phyloP scores from a whole-genome alignment of 1,140 invertebrate species.

The Phortica variegata region DNA sequence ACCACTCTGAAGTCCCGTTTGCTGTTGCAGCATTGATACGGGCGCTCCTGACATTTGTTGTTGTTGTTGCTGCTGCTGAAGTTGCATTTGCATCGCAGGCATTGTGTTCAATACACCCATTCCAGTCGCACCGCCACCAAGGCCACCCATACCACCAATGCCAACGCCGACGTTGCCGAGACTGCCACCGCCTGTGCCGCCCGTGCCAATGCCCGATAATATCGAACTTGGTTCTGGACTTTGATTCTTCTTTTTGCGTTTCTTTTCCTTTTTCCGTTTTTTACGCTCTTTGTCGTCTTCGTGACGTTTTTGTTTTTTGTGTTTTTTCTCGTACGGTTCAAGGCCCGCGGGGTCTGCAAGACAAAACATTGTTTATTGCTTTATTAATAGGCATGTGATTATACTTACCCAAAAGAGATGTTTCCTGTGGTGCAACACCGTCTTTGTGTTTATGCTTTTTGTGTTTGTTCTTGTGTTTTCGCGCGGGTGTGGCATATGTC shows the following conservation, averaged over 20 bases:
- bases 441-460: conserved; percentile 94
- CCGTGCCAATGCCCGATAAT: conserved; percentile 22
- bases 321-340: conserved; percentile 91
- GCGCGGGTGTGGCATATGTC: conserved; percentile 85
- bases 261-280: conserved; percentile 94
- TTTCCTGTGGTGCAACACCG: conserved; percentile 72
- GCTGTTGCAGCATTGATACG: conserved; percentile 36
- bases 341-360: conserved; percentile 64
- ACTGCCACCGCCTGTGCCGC: conserved; percentile 21
- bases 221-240: conserved; percentile 79
- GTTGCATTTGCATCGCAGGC: conserved; percentile 36
- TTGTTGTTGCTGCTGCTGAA: conserved; percentile 33
- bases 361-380: conserved; percentile 2
- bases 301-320: conserved; percentile 92
- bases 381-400: neutral
- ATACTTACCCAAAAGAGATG: conserved; percentile 60
- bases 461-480: conserved; percentile 92
- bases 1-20: neutral
- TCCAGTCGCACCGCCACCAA: too few species aligned
- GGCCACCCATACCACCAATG: conserved; percentile 17
- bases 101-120: conserved; percentile 43
- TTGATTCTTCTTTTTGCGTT: conserved; percentile 91
- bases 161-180: conserved; percentile 14
- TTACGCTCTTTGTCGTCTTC: conserved; percentile 93
- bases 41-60: conserved; percentile 43